Base-by-base conservation (phyloP, 2,888 invertebrate species). In the Apocheima hispidaria region DNA sequence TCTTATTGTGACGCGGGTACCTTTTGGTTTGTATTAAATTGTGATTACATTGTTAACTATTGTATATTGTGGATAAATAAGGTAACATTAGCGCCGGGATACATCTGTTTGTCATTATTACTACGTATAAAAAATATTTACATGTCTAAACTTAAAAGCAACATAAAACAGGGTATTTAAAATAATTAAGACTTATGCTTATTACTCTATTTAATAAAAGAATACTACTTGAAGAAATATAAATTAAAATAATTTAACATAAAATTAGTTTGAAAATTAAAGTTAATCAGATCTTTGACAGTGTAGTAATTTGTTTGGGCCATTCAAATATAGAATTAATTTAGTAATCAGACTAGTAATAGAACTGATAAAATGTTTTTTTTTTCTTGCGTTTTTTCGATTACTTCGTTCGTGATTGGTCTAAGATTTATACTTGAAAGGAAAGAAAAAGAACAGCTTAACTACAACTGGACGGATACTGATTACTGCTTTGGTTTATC, bases 381-480 rank as follows among this genome's bases (percentile, higher is more conserved):
- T n/a, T n/a, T n/a, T n/a, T n/a, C n/a, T n/a, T 14, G 1, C 2
- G 12, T 43, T 23, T n/a, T 43, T 5, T 23, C 2, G n/a, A 6
- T 10, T n/a, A 21, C 4, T 1, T 43, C 10, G 2, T 44, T 21
- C 2, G 1, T 28, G 16, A 4, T 30, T 30, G 36, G 40, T 26
- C 35, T 7, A 41, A 48, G 10, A 16, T 4, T 18, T 4, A 44
- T 14, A 33, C 66, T 62, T 57, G 53, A 54, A 70, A 68, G 67
- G 67, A 66, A 54, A 68, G 63, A 74, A 46, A 72, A 66, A 74
- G 60, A 66, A 68, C 60, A 75, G 74, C 85, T 85, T 90, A 90
- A 85, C 88, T 91, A 92, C 83, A 81, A 83, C 82, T 92, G 92
- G 92, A 92, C 92, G 92, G 92, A 92, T 92, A 92, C 92, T 92